Evolutionary conservation across 1,140 invertebrate genomes (phyloP).

Genomic region (Amyelois transitella): DNA sequence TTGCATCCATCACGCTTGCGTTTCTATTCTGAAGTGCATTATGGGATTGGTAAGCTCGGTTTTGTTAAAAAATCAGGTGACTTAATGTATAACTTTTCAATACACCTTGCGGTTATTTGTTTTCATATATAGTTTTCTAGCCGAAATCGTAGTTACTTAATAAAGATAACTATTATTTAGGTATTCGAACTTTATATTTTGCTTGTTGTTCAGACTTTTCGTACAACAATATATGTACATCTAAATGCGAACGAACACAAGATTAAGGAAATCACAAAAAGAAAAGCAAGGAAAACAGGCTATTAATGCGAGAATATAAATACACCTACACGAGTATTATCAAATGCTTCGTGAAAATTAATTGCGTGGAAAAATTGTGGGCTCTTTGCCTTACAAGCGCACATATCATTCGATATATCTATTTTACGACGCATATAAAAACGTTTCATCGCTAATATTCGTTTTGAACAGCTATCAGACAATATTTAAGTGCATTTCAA

Average conservation of each 20-base stretch:
- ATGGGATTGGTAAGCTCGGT: too few species aligned
- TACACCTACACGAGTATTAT: conserved; percentile 26
- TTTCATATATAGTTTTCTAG: too few species aligned
- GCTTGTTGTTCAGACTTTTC: too few species aligned
- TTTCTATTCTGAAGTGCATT: too few species aligned
- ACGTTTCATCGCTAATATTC: not conserved
- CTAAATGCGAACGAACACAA: not conserved
- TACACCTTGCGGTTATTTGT: too few species aligned
- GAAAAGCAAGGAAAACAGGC: not conserved
- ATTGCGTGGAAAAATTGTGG: conserved; percentile 32
- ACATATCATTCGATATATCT: conserved; percentile 18
- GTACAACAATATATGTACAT: not conserved
- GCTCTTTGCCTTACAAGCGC: conserved; percentile 16
- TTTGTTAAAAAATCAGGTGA: too few species aligned
- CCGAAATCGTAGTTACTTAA: too few species aligned
- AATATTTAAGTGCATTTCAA: too few species aligned
- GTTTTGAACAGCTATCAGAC: not conserved
- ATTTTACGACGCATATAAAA: not conserved
- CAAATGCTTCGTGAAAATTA: conserved; percentile 36
- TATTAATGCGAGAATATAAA: conserved; percentile 15
- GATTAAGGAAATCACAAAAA: not conserved
- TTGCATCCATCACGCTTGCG: too few species aligned
- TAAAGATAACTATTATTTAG: too few species aligned
- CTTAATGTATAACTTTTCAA: too few species aligned
- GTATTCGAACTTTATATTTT: too few species aligned